phyloP scores from a whole-genome alignment of 2,888 invertebrate genomes.

The Leptinotarsa rubiginosa region DNA sequence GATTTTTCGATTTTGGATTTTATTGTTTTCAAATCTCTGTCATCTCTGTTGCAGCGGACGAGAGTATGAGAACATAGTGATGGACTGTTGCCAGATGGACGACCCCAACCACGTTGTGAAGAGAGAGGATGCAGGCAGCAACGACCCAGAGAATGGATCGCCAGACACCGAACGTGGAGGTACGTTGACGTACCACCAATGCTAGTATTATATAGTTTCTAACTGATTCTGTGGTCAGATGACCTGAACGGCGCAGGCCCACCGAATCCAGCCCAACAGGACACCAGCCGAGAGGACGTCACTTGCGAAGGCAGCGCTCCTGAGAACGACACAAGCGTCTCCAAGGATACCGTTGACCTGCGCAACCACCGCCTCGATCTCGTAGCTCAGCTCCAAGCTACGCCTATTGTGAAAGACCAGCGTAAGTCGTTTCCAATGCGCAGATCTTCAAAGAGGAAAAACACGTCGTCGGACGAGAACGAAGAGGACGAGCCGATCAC shows the following conservation, averaged over 20 bases:
- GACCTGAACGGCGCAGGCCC: conserved; percentile 71
- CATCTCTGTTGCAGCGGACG: conserved; percentile 75
- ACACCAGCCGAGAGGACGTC: conserved; percentile 61
- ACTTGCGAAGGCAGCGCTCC: conserved; percentile 53
- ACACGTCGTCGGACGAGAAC: conserved; percentile 69
- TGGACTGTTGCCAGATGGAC: conserved; percentile 94
- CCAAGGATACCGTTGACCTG: conserved; percentile 69
- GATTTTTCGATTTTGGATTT: neutral
- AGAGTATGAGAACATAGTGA: conserved; percentile 89
- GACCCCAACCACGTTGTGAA: conserved; percentile 85
- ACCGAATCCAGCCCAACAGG: conserved; percentile 66
- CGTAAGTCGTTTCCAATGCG: conserved; percentile 61
- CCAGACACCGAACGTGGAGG: conserved; percentile 85
- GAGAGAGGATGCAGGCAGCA: conserved; percentile 79
- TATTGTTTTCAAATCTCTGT: neutral
- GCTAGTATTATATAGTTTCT: conserved; percentile 58
- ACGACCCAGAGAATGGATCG: conserved; percentile 89
- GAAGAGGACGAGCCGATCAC: conserved; percentile 67
- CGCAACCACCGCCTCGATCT: conserved; percentile 69
- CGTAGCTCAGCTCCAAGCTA: conserved; percentile 68
- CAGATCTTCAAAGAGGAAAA: conserved; percentile 74
- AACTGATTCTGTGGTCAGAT: conserved; percentile 66
- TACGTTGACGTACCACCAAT: conserved; percentile 66
- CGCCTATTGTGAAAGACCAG: conserved; percentile 56
- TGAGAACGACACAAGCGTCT: conserved; percentile 50